Evolutionary conservation across 2,888 invertebrate genomes (phyloP).

Genomic region (Psococerastis gibbosa): DNA sequence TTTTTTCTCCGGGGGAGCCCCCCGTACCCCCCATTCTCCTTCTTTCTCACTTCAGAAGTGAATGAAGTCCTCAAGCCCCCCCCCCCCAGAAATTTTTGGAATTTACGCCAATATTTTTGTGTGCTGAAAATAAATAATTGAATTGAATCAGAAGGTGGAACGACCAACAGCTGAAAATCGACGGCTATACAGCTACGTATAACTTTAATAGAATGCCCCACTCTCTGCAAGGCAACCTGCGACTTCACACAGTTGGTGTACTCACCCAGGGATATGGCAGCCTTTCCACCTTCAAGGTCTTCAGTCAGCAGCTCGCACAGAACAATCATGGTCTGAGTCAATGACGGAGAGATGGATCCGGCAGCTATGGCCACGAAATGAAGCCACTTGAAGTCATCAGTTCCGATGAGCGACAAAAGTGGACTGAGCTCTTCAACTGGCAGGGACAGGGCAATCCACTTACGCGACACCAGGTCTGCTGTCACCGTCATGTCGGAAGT

Average conservation of each 20-base stretch:
- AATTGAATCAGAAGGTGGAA: too few relatives aligned
- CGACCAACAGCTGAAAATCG: too few relatives aligned
- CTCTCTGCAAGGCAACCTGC: background rate
- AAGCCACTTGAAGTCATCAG: slow-evolving; percentile 44
- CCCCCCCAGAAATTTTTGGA: too few relatives aligned
- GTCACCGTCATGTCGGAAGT: slow-evolving; percentile 23
- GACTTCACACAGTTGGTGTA: slow-evolving; percentile 25
- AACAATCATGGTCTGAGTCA: slow-evolving; percentile 58
- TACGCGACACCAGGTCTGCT: slow-evolving; percentile 26
- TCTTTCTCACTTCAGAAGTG: too few relatives aligned
- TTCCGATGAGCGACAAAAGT: slow-evolving; percentile 46
- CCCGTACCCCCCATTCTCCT: too few relatives aligned
- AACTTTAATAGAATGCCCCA: background rate
- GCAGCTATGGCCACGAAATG: slow-evolving; percentile 57
- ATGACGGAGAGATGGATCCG: slow-evolving; percentile 44
- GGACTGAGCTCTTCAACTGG: slow-evolving; percentile 41
- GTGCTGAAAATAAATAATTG: too few relatives aligned
- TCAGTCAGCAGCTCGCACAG: slow-evolving; percentile 65
- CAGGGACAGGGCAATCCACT: slow-evolving; percentile 48
- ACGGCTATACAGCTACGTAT: too few relatives aligned
- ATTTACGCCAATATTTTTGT: too few relatives aligned
- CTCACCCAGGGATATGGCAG: slow-evolving; percentile 44
- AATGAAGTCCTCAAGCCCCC: too few relatives aligned
- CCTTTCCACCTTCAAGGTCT: slow-evolving; percentile 67
- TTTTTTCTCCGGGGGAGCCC: too few relatives aligned